Base-by-base conservation (phyloP, 2,888 invertebrate species). In the Boloria euphrosyne region DNA sequence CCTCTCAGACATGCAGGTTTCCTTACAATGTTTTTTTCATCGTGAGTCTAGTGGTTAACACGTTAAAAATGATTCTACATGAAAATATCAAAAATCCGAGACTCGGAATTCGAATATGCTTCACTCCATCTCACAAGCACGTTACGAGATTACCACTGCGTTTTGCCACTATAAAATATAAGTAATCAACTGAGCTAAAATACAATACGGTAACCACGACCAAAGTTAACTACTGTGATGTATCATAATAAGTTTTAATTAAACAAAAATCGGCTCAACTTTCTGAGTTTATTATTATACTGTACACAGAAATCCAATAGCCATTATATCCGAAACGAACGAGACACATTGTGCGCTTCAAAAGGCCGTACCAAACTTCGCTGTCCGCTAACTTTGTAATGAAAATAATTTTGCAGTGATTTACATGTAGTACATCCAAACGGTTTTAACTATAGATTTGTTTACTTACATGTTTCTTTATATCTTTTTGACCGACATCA, bases 181-280 rank as follows among this genome's bases (percentile, higher is more conserved):
- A 31, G 22, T 10, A 38, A 2, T 38, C 0, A 7, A 55, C 84
- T 82, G 13, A 13, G 18, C 38, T 0, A 80, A 27, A 27, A 10
- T 27, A 13, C n/a, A n/a, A 52, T 3, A 52, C 22, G 6, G 27
- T n/a, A 14, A 14, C n/a, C 27, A 6, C 2, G 27, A n/a, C 14
- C 7, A n/a, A 27, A 14, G 7, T 3, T n/a, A 27, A 55, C 44
- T 4, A 55, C 10, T 18, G 22, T 4, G 6, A 16, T n/a, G 27
- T 3, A 53, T 13, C 14, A 55, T 10, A 1, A 10, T 4, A 46
- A 4, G 44, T 57, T 46, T 46, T 57, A 57, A 57, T 57, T 57
- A 57, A 44, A 57, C 3, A n/a, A n/a, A 46, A 57, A 22, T 44
- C 22, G 1, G n/a, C 27, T 27, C 5, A 57, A 46, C 22, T 46